Evolutionary conservation across 2,113 vertebrate species (phyloP), one percentile per base, ranked within the genome.

Genomic region (Tenebrosternarchus preto): DNA sequence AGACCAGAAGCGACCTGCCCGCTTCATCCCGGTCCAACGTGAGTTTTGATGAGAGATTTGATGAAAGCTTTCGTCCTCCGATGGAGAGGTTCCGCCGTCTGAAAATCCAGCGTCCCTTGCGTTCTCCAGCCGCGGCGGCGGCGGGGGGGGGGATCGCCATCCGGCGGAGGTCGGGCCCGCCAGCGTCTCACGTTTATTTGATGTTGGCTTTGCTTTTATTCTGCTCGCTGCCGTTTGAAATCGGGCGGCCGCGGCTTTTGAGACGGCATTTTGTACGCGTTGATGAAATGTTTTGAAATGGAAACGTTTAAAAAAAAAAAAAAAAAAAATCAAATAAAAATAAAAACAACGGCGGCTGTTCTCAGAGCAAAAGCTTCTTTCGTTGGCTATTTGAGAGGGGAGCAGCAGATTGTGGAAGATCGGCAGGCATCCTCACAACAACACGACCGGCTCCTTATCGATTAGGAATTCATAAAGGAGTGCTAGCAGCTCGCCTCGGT

Each of bases 101-200:
- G 66, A 57, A 83, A 76, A 78, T 85, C 87, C 20, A 20, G 2
- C 31, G 70, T 53, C 19, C 27, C 46, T 43, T 2, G 9, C 17
- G 27, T 27, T 64, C 25, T 20, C 6, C 12, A 12, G 27, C 27
- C 15, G 5, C 29, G 5, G 87, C n/a, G n/a, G n/a, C n/a, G n/a
- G n/a, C n/a, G n/a, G n/a, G n/a, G n/a, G n/a, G n/a, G 90, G 66
- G 55, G 85, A 89, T 93, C 90, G 84, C 90, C 90, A 36, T 19
- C 64, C 8, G 88, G 2, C 84, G 82, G 87, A 93, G 88, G 88
- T 92, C 85, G 29, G 84, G 79, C 80, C n/a, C 90, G 82, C 83
- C 83, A 88, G 84, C 15, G 11, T 56, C 67, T 67, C 19, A 27
- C n/a, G 61, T 27, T 19, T n/a, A 19, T 69, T 50, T 68, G 63